Evolutionary conservation across 1,140 invertebrate genomes (phyloP).

Genomic region (Zeugodacus cucurbitae): DNA sequence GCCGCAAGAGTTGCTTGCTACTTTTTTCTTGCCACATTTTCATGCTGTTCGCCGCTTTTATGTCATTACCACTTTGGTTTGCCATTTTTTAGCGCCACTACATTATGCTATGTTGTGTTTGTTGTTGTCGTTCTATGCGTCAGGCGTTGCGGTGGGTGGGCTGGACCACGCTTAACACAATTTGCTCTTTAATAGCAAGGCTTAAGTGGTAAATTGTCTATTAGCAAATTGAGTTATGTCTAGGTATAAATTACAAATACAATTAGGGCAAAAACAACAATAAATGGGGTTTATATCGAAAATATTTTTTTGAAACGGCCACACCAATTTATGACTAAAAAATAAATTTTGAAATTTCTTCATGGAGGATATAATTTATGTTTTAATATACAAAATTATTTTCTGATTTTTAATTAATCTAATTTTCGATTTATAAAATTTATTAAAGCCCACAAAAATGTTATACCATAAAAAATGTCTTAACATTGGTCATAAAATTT

Average conservation of each 20-base stretch:
- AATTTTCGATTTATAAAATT: no score
- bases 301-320: no score
- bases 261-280: not conserved
- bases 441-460: not conserved
- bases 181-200: not conserved
- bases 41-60: not conserved
- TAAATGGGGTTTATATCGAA: not conserved
- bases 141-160: not conserved
- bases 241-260: constrained; percentile 48
- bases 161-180: not conserved
- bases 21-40: not conserved
- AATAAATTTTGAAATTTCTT: no score
- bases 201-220: not conserved
- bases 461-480: not conserved
- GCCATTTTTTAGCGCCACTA: constrained; percentile 11
- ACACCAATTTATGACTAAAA: no score
- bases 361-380: no score
- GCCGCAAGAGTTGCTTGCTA: not conserved
- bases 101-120: not conserved
- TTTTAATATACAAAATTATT: no score
- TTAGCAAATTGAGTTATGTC: constrained; percentile 57
- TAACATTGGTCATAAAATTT: not conserved
- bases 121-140: not conserved
- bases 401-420: no score
- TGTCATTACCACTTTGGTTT: constrained; percentile 9